Base-by-base conservation (phyloP, 2,888 invertebrate genomes). In the Ochropleura leucogaster region DNA sequence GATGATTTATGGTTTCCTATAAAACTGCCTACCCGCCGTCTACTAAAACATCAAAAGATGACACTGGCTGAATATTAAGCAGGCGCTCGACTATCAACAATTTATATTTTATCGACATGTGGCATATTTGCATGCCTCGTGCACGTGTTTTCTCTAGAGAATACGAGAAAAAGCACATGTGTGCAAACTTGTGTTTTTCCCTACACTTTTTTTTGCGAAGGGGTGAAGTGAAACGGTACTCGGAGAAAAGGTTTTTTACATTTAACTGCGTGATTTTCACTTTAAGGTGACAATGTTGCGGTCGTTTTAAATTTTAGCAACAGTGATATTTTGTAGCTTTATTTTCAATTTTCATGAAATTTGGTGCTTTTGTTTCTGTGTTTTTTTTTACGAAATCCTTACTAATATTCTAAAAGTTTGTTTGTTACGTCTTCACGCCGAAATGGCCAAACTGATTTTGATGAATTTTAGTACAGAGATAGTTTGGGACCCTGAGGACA, bases 121-220 rank as follows among this genome's bases (percentile, higher is more conserved):
- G 70, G 59, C 53, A 74, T 83, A 83, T 81, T 81, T 83, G 68
- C 81, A 83, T 83, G 67, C 20, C 16, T 47, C 63, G 62, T 74
- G 70, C 84, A 83, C 74, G 74, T 83, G 84, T 65, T 67, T 47
- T 74, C 80, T 62, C 81, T 42, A 18, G 84, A 60, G 81, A 83
- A 53, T 2, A 5, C 8, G 70, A 44, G 55, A 51, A 82, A 64
- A 71, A 70, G 49, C 72, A 73, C 72, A 66, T 74, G 68, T 79
- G 84, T 57, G 53, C 46, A 46, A 73, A 63, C 63, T 69, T 59
- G 63, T 66, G 42, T 83, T 64, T 68, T 80, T 49, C 80, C 57
- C 80, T 74, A 78, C 79, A 57, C 60, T 49, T 72, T 82, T n/a
- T 77, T 83, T 62, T 49, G 10, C 30, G 16, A 75, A 49, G 65